Evolutionary conservation across 2,888 invertebrate genomes (phyloP).

Genomic region (Neocrepidodera transversa): DNA sequence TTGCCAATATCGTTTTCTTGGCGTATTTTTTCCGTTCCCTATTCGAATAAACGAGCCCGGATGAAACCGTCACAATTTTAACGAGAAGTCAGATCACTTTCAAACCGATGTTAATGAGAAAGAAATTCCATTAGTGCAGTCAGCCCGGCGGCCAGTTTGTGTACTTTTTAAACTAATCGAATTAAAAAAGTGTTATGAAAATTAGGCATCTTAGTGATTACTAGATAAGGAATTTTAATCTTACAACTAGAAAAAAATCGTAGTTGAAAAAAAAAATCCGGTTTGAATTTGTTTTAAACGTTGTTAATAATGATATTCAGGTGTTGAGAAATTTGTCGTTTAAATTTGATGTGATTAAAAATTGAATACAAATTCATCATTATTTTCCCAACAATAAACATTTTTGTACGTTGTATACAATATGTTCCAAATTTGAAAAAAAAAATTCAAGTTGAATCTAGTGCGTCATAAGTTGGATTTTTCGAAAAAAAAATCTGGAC

Average conservation of each 20-base stretch:
- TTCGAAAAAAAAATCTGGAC: too few relatives aligned
- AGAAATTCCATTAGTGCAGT: conserved; percentile 15
- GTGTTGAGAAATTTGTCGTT: too few relatives aligned
- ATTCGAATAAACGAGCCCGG: conserved; percentile 8
- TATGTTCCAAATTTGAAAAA: too few relatives aligned
- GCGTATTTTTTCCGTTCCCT: background rate
- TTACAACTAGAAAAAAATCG: background rate
- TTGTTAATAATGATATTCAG: too few relatives aligned
- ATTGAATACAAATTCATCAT: too few relatives aligned
- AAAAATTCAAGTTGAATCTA: too few relatives aligned
- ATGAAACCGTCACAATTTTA: conserved; percentile 10
- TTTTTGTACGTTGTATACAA: too few relatives aligned
- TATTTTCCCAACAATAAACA: too few relatives aligned
- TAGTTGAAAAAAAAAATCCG: too few relatives aligned
- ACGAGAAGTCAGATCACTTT: conserved; percentile 13
- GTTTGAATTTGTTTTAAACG: too few relatives aligned
- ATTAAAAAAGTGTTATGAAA: conserved; percentile 17
- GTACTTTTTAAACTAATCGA: conserved; percentile 14
- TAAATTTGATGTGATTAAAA: too few relatives aligned
- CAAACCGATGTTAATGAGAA: conserved; percentile 20
- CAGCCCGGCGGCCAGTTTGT: conserved; percentile 3
- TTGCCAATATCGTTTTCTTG: background rate
- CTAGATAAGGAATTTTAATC: background rate
- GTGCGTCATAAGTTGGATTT: too few relatives aligned
- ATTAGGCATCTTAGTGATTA: background rate